A percentile compares a stretch with the other conserved stretches of the same genome.
phyloP scores from a whole-genome alignment of 2,113 vertebrate species.

The Stictonetta naevosa region DNA sequence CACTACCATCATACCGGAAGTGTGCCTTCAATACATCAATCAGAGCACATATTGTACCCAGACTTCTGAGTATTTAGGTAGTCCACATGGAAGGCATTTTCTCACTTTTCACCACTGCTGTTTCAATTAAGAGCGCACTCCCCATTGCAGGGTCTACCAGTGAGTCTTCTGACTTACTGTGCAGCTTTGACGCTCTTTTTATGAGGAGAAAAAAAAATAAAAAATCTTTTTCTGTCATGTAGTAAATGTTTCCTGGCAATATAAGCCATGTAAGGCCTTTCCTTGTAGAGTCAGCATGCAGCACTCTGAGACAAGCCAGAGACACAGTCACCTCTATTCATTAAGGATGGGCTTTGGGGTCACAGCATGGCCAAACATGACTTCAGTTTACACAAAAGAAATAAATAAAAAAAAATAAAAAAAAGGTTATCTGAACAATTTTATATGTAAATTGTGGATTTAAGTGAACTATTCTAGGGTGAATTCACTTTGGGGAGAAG shows the following conservation, averaged over 20 bases:
- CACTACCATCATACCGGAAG: neutral
- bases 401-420: too few relatives aligned
- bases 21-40: slow-evolving; percentile 19
- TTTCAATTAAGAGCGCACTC: neutral
- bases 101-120: neutral
- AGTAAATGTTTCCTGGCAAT: neutral
- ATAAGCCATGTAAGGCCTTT: neutral
- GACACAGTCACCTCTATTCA: neutral
- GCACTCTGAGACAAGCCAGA: neutral
- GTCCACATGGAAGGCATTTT: neutral
- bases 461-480: neutral
- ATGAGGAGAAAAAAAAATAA: neutral
- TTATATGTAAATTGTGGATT: neutral
- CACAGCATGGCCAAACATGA: neutral
- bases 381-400: neutral
- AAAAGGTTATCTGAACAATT: neutral
- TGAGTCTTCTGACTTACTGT: neutral
- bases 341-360: neutral
- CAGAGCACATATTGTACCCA: neutral
- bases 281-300: neutral
- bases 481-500: neutral
- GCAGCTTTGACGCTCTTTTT: neutral
- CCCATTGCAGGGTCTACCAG: neutral
- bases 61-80: slow-evolving; percentile 12
- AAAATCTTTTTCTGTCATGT: neutral